Conservation (phyloP, 2,113 vertebrate genomes). For the Cnemophilus loriae region DNA sequence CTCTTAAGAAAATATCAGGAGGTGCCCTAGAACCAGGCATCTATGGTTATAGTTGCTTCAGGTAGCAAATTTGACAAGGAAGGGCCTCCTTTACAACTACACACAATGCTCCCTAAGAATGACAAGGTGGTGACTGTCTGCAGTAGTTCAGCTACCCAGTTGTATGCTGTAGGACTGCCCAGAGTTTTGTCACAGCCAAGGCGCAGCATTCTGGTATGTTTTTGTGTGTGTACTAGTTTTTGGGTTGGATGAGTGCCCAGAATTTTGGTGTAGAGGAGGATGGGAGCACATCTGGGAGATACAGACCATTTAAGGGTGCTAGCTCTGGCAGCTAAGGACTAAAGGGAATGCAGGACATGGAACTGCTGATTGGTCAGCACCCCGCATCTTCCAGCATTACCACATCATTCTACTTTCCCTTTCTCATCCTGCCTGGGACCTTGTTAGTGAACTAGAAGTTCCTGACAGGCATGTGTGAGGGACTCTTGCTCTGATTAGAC, state of each 20-base stretch:
- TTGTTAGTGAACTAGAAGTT: background rate
- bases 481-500: background rate
- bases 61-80: background rate
- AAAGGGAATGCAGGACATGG: background rate
- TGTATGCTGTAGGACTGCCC: background rate
- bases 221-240: background rate
- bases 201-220: background rate
- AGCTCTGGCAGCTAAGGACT: background rate
- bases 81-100: background rate
- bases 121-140: background rate
- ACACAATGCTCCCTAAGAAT: background rate
- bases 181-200: background rate
- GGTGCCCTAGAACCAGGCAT: background rate
- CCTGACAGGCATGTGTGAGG: background rate
- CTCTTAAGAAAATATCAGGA: background rate
- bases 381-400: background rate
- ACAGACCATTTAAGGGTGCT: background rate
- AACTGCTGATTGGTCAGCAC: background rate
- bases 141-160: background rate
- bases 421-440: background rate
- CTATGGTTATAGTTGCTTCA: background rate
- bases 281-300: background rate
- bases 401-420: background rate
- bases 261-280: background rate
- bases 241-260: background rate